phyloP scores from a whole-genome alignment of 2,797 vertebrate species.

The Ateles fusciceps region DNA sequence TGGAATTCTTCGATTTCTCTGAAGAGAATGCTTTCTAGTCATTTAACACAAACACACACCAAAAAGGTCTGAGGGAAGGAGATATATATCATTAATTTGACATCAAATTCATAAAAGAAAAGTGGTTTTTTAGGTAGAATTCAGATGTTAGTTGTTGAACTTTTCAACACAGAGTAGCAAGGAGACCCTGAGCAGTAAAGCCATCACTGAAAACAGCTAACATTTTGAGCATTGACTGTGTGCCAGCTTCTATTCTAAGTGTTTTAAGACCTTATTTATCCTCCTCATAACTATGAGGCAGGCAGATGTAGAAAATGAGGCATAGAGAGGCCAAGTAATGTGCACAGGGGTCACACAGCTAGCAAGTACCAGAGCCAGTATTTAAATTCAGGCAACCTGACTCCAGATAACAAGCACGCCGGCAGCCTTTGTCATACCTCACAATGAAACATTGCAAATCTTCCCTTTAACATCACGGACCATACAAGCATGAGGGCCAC shows the following conservation, averaged over 20 bases:
- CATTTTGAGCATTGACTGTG: neutral
- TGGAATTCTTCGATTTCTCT: conserved; percentile 52
- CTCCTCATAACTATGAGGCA: neutral
- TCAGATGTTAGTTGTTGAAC: neutral
- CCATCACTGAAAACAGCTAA: conserved; percentile 38
- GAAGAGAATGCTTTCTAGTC: conserved; percentile 43
- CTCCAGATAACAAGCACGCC: neutral
- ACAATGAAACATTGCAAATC: neutral
- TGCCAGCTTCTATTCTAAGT: neutral
- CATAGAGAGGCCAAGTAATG: neutral
- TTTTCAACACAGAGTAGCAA: neutral
- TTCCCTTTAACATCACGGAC: neutral
- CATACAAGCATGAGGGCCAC: neutral
- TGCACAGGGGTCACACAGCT: neutral
- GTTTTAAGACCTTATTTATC: neutral
- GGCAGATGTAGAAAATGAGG: neutral
- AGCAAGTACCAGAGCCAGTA: neutral
- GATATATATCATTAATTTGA: neutral
- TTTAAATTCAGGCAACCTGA: neutral
- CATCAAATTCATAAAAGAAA: conserved; percentile 30
- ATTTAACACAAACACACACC: conserved; percentile 36
- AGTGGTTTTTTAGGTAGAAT: neutral
- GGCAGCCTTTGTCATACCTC: neutral
- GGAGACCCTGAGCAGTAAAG: accelerated
- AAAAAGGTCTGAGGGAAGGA: neutral